Conservation (phyloP, 2,797 vertebrate species). For the Intellagama lesueurii region DNA sequence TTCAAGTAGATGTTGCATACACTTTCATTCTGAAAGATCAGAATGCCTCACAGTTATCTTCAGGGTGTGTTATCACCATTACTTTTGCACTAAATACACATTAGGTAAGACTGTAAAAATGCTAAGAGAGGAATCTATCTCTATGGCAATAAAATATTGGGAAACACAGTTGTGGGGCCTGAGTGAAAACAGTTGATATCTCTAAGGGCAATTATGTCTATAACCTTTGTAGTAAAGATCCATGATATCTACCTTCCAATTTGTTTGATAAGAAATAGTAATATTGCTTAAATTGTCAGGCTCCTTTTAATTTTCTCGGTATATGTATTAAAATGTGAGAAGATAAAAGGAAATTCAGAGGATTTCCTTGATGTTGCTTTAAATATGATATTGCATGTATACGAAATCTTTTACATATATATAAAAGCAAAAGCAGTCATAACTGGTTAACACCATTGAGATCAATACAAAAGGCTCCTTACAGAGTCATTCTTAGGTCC, state of each 20-base stretch:
- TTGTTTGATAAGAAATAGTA: background rate
- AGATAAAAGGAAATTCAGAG: slow-evolving; percentile 52
- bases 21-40: slow-evolving; percentile 9
- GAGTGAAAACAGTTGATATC: no score
- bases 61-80: background rate
- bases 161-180: background rate
- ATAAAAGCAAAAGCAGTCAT: slow-evolving; percentile 25
- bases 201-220: background rate
- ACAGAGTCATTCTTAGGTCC: slow-evolving; percentile 23
- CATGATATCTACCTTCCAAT: background rate
- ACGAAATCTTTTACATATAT: slow-evolving; percentile 27
- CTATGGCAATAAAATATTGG: slow-evolving; percentile 55
- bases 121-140: slow-evolving; percentile 42
- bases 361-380: slow-evolving; percentile 51
- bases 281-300: background rate
- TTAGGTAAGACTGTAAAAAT: background rate
- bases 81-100: slow-evolving; percentile 10
- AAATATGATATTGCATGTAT: slow-evolving; percentile 26
- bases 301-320: slow-evolving; percentile 15
- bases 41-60: background rate
- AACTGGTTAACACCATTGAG: slow-evolving; percentile 23
- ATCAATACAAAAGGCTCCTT: slow-evolving; percentile 25
- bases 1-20: background rate
- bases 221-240: background rate
- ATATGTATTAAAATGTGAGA: slow-evolving; percentile 46